These are phyloP conservation scores for Lerema accius DNA, from an alignment of 1,140 invertebrate species.

Conservation along the genomic window DNA sequence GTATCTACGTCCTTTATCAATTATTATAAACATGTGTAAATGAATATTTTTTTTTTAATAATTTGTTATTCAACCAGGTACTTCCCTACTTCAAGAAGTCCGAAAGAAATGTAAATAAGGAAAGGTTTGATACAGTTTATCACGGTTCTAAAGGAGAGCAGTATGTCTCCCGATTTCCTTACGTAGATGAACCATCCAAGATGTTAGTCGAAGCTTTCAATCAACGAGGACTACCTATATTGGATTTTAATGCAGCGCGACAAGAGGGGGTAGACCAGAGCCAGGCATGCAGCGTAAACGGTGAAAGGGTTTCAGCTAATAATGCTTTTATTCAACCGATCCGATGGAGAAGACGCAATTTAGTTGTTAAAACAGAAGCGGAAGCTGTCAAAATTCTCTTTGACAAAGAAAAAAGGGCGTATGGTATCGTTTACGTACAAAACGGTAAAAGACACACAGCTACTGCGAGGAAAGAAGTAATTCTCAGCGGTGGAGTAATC, in stretches of 20 bases:
- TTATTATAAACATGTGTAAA: too few relatives aligned
- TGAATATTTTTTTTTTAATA: too few relatives aligned
- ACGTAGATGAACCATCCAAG: too few relatives aligned
- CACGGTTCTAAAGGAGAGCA: too few relatives aligned
- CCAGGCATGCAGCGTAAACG: constrained; percentile 82
- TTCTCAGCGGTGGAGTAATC: constrained; percentile 86
- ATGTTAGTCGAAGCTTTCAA: constrained; percentile 25
- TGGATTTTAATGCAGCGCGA: constrained; percentile 81
- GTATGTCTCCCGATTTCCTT: too few relatives aligned
- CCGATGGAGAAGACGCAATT: constrained; percentile 86
- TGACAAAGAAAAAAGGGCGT: constrained; percentile 84
- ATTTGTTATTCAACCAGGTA: too few relatives aligned
- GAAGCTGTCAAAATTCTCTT: constrained; percentile 88
- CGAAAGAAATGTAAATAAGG: too few relatives aligned
- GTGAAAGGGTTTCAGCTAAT: constrained; percentile 88
- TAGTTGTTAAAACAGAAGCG: constrained; percentile 87
- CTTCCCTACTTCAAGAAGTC: too few relatives aligned
- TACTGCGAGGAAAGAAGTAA: constrained; percentile 85
- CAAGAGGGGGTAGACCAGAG: constrained; percentile 84
- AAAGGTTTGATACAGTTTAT: too few relatives aligned
- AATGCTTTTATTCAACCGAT: constrained; percentile 89
- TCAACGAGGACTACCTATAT: constrained; percentile 80
- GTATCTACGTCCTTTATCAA: too few relatives aligned
- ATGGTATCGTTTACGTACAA: constrained; percentile 85
- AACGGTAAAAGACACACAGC: constrained; percentile 82